phyloP scores from a whole-genome alignment of 2,888 invertebrate species.

The Dendrolimus pini region DNA sequence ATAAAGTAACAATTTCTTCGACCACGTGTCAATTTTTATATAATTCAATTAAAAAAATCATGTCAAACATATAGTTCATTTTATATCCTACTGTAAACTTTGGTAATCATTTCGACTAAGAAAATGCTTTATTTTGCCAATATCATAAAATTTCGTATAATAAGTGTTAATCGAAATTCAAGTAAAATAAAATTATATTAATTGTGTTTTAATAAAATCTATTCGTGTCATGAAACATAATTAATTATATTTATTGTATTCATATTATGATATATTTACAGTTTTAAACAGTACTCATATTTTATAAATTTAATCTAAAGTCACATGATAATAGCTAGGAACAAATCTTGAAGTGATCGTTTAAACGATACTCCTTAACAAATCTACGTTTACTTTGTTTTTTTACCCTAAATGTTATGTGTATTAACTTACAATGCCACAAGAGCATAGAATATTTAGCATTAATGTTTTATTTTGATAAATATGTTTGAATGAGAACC shows the following conservation, averaged over 20 bases:
- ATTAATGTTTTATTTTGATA: no score
- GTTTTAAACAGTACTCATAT: conserved; percentile 4
- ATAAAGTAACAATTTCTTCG: conserved; percentile 18
- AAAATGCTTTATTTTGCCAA: conserved; percentile 2
- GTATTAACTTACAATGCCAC: neutral
- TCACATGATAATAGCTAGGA: conserved; percentile 39
- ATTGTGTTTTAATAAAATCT: neutral
- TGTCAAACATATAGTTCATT: neutral
- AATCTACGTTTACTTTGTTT: conserved; percentile 12
- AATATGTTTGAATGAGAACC: no score
- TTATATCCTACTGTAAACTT: conserved; percentile 25
- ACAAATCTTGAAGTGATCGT: conserved; percentile 34
- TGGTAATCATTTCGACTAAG: conserved; percentile 49
- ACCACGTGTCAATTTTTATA: no score
- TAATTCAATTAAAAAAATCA: neutral
- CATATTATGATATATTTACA: conserved; percentile 3
- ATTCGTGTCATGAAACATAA: neutral
- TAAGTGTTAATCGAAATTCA: neutral
- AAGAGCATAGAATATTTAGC: no score
- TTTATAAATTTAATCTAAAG: conserved; percentile 21
- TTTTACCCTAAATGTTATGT: conserved; percentile 5
- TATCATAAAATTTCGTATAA: neutral
- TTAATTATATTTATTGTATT: neutral
- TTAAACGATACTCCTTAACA: conserved; percentile 17
- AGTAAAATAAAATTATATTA: neutral